Base-by-base conservation (phyloP, 2,113 vertebrate genomes). In the Galbula dea region DNA sequence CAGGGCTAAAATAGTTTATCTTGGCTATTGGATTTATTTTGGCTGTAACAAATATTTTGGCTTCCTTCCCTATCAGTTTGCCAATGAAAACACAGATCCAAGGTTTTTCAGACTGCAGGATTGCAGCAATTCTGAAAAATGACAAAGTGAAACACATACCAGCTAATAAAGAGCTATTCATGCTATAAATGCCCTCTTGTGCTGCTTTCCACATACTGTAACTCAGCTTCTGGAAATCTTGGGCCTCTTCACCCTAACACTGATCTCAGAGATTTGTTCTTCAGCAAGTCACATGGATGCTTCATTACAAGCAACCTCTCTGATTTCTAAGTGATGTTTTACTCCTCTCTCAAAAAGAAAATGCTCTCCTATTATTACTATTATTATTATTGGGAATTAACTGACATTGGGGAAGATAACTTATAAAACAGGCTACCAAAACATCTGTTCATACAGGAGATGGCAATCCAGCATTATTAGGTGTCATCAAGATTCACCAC, bases 1-100 rank as follows among this genome's bases (percentile, higher is more conserved):
- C 45, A 94, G 58, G 67, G 74, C 90, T 94, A 71, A 80, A 92
- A 84, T 46, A 67, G 74, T 94, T 97, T 96, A 73, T 95, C 90
- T 97, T 96, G 95, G 97, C 95, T 75, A 87, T 74, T 39, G 65
- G 61, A 39, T 79, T 74, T 91, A 82, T 94, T 96, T 96, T 89
- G 95, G 88, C 95, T 96, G 66, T 81, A 95, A 95, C 91, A 93
- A 96, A 84, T 93, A 91, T 92, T 96, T 86, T 97, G 97, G 96
- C 90, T 95, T 94, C 69, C 79, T 93, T 69, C 93, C 75, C 90
- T 94, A 95, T 80, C 91, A 30, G 67, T 87, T 79, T 94, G 96
- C 97, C 96, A 97, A 94, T 9, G 95, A 96, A 96, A 97, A 97
- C 88, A 97, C 36, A 90, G 85, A 95, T 82, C 52, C 94, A 90